Base-by-base conservation (phyloP, 1,140 invertebrate genomes). In the Procambarus virginalis region DNA sequence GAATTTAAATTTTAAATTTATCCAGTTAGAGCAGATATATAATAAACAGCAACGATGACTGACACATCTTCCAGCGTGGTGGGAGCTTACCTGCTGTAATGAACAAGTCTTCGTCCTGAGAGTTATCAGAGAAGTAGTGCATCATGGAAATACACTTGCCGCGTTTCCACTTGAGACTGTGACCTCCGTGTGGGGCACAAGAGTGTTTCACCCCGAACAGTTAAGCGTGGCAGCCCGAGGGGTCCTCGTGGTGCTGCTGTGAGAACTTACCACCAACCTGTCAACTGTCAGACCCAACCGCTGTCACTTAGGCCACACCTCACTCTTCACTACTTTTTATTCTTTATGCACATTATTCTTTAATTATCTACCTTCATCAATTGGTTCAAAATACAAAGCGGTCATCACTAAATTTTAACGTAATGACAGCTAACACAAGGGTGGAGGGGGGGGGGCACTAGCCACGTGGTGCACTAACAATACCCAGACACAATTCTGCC, bases 41-140 rank as follows among this genome's bases (percentile, higher is more conserved):
- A 12, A 64, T 2, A 17, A 17, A 17, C 4, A 4, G 51, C 12
- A 1, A 12, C 8, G 8, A 55, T 12, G 8, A 9, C 12, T 9
- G 51, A 55, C 10, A 55, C 51, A 20, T 10, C 17, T 17, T 17
- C 17, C 12, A 17, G 60, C 4, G 68, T 73, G 6, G 8, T 10
- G n/a, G n/a, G 5, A 34, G 68, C 68, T 73, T 73, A 73, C 68
- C 68, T 73, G 68, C 34, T 73, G 68, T 34, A 34, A 73, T 73
- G 68, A 73, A 73, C 68, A 73, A 73, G 68, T 73, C 68, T 20
- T 73, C 68, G 68, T 73, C 68, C 22, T 73, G 68, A 20, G 68
- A 73, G 68, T 73, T 73, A 10, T 73, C 68, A 5, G 68, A 73
- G 68, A 34, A 73, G 68, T 73, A 73, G 10, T 73, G 68, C 68